These are phyloP conservation scores for Toxotes lorentzi DNA, from an alignment of 2,797 vertebrate genomes.

Conservation along the genomic window DNA sequence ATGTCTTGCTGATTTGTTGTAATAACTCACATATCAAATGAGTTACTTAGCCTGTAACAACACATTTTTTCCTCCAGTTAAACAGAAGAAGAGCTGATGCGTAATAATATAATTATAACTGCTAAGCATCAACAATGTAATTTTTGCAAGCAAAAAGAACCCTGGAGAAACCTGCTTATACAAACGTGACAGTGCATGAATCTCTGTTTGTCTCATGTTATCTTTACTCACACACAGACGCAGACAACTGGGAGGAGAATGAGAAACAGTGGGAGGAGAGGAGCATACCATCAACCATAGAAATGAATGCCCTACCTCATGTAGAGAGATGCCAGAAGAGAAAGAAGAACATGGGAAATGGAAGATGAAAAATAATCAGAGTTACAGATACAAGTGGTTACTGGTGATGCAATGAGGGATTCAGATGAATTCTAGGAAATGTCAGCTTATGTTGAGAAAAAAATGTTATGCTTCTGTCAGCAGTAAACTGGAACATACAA, in stretches of 20 bases:
- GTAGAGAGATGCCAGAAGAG: slow-evolving; percentile 12
- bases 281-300: slow-evolving; percentile 18
- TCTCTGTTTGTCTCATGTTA: background rate
- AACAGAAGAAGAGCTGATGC: background rate
- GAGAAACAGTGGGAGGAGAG: slow-evolving; percentile 27
- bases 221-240: slow-evolving; percentile 24
- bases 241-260: slow-evolving; percentile 21
- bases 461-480: background rate
- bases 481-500: background rate
- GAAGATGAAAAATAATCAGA: background rate
- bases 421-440: slow-evolving; percentile 27
- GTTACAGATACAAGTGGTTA: no score
- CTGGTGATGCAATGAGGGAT: background rate
- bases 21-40: background rate
- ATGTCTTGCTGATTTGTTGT: background rate
- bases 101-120: background rate
- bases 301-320: slow-evolving; percentile 31
- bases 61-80: background rate
- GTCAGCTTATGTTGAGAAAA: background rate
- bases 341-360: slow-evolving; percentile 3
- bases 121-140: background rate
- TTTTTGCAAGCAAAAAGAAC: no score
- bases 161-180: background rate
- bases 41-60: background rate
- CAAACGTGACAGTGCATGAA: background rate